These are phyloP conservation scores for Neodon shergylaensis DNA, from an alignment of 2,113 vertebrate species.

Conservation along the genomic window DNA sequence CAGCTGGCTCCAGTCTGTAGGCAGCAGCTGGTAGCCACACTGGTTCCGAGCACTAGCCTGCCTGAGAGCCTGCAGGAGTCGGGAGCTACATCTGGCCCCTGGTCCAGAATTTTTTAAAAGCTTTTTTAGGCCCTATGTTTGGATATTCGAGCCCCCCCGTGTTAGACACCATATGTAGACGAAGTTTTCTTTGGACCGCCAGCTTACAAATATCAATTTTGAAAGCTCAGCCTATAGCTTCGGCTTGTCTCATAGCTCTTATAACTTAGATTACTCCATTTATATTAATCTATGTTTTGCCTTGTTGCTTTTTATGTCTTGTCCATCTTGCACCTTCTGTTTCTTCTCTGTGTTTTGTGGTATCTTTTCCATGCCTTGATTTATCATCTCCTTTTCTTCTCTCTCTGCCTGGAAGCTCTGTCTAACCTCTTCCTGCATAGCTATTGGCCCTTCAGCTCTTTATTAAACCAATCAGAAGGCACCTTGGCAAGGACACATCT, in stretches of 20 bases:
- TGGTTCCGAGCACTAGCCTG: too few relatives aligned
- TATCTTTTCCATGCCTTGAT: neutral
- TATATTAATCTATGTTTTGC: neutral
- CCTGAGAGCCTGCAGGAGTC: too few relatives aligned
- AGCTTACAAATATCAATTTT: neutral
- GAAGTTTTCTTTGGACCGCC: neutral
- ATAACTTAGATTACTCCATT: neutral
- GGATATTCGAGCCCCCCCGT: too few relatives aligned
- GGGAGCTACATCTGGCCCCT: too few relatives aligned
- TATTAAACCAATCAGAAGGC: neutral
- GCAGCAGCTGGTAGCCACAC: too few relatives aligned
- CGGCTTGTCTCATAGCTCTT: neutral
- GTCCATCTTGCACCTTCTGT: neutral
- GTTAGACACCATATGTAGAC: neutral
- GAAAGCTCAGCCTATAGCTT: neutral
- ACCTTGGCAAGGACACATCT: neutral
- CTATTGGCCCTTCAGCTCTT: neutral
- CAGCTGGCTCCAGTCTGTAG: too few relatives aligned
- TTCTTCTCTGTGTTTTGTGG: neutral
- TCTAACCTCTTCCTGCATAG: neutral
- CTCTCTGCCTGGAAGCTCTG: neutral
- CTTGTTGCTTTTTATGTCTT: neutral
- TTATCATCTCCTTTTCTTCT: neutral
- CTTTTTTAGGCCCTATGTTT: too few relatives aligned
- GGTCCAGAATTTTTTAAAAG: too few relatives aligned